phyloP scores from a whole-genome alignment of 2,888 invertebrate species.

The Dolichomitus sp. region DNA sequence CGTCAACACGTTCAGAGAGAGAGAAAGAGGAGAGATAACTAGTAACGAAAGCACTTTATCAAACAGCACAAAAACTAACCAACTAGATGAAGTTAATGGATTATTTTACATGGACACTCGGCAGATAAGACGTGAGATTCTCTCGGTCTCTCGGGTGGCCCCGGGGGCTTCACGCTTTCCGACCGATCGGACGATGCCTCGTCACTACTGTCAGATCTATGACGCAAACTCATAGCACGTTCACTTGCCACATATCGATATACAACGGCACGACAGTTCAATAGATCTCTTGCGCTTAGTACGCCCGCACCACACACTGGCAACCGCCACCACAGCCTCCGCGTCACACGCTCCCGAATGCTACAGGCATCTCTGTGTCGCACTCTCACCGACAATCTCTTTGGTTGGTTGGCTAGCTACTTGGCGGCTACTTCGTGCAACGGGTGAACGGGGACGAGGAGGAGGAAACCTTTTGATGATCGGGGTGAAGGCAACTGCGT shows the following conservation, averaged over 20 bases:
- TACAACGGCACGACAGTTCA: background rate
- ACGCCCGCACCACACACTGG: background rate
- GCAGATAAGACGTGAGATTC: conserved; percentile 55
- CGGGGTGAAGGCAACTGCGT: background rate
- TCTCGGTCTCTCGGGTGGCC: conserved; percentile 65
- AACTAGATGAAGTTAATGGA: conserved; percentile 75
- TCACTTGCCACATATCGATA: conserved; percentile 16
- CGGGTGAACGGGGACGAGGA: background rate
- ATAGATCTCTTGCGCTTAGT: background rate
- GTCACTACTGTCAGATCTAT: conserved; percentile 70
- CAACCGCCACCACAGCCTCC: conserved; percentile 8
- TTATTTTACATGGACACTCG: conserved; percentile 78
- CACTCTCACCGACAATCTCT: conserved; percentile 3
- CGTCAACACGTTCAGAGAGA: conserved; percentile 7
- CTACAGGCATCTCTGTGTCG: background rate
- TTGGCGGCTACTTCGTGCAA: no score
- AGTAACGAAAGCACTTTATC: conserved; percentile 51
- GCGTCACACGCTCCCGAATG: conserved; percentile 1
- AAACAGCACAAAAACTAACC: conserved; percentile 77
- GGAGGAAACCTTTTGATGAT: background rate
- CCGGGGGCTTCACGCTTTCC: conserved; percentile 59
- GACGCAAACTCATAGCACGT: conserved; percentile 77
- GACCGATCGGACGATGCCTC: conserved; percentile 29
- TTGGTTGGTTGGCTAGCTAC: background rate
- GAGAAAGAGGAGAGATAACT: conserved; percentile 30